phyloP scores from a whole-genome alignment of 2,797 vertebrate genomes.

The Steatocranus sp. region DNA sequence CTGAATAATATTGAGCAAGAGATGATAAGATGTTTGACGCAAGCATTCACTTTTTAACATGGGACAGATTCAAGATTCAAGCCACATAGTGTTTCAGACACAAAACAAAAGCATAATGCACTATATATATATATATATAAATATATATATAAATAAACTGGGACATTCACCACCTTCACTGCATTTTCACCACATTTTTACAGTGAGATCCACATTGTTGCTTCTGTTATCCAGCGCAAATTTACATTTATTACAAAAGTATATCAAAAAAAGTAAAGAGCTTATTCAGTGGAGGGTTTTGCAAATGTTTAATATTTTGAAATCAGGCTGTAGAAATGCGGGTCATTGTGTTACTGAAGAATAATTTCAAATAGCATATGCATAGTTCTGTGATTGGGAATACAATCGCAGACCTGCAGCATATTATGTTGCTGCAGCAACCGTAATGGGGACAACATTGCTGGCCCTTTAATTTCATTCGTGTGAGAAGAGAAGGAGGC shows the following conservation, averaged over 20 bases:
- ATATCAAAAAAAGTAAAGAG: neutral
- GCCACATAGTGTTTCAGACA: neutral
- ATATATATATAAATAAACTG: accelerated
- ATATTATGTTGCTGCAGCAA: neutral
- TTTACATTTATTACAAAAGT: neutral
- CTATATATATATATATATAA: neutral
- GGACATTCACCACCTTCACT: neutral
- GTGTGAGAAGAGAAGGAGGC: constrained; percentile 33
- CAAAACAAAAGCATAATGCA: neutral
- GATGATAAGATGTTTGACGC: constrained; percentile 11
- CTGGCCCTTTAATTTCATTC: constrained; percentile 61
- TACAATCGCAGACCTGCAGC: neutral
- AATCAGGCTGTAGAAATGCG: neutral
- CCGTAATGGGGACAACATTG: constrained; percentile 14
- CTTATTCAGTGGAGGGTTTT: neutral
- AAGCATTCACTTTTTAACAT: neutral
- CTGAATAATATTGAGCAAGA: constrained; percentile 23
- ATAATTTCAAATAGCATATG: neutral
- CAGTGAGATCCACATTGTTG: neutral
- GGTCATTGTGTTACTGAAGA: neutral
- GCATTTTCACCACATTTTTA: neutral
- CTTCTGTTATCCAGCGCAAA: neutral
- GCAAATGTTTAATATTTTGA: neutral
- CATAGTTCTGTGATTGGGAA: constrained; percentile 6
- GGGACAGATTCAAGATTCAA: neutral